Base-by-base conservation (phyloP, 2,797 vertebrate species). In the Amblyopsis hoosieri region DNA sequence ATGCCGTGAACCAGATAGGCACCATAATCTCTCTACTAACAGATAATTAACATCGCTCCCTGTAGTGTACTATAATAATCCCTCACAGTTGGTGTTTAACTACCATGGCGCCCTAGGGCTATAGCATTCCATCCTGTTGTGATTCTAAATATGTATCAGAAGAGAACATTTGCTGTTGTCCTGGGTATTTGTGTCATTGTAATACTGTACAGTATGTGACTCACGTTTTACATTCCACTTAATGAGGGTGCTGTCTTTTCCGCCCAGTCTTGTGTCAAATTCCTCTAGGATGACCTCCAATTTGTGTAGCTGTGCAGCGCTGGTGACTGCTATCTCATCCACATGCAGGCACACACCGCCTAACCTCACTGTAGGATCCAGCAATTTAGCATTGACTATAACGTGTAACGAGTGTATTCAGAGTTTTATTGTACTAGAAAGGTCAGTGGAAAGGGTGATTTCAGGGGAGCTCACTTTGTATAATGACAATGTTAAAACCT, bases 171-270 rank as follows among this genome's bases (percentile, higher is more conserved):
- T 84, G 82, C 78, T 74, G 53, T 70, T 71, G 74, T 76, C 72
- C 37, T 42, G 7, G 37, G 7, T 42, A 9, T 42, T 42, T 7
- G 37, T 42, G 14, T 17, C 15, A 48, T 12, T 12, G 47, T 48
- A 12, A 14, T 23, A 49, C 46, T 54, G 55, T 11, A 37, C 62
- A 54, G 46, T 64, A 54, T 63, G 14, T 80, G 80, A 91, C 95
- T 76, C 89, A 99, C 97, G 87, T 66, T 93, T 93, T 78, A 95
- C 73, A 0, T 79, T 93, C 97, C 97, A 99, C 78, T 92, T 93
- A 80, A 75, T 81, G 76, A 71, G 79, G 12, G 59, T 80, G 74
- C 54, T 33, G 66, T 90, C 89, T 68, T 92, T 81, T 51, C 79
- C 57, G 12, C 87, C 87, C 69, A 99, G 90, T 42, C 71, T 85